Evolutionary conservation across 2,113 vertebrate species (phyloP), one percentile per base, ranked within the genome.

Genomic region (Pelmatolapia mariae): DNA sequence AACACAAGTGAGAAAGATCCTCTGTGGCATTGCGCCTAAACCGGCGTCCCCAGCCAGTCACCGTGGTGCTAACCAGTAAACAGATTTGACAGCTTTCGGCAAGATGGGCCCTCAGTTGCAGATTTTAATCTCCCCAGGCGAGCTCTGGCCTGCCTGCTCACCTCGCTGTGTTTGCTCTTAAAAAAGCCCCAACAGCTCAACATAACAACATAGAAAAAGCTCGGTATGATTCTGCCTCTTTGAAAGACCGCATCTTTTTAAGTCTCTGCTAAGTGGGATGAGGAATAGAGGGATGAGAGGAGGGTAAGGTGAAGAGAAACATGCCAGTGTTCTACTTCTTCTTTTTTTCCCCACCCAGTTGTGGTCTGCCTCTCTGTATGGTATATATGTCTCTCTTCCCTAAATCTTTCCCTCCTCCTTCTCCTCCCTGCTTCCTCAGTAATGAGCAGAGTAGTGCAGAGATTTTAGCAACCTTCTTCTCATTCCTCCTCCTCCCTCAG

Each of bases 101-200:
- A 19, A 68, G 80, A 53, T 11, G 80, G 76, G 83, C 83, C 91
- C 83, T 84, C 8, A 52, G 89, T 83, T 38, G 22, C 82, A 86
- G 86, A 92, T 93, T 91, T 86, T 54, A 92, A 94, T 92, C 89
- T 94, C 91, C 89, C 91, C 71, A 54, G 94, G 90, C 86, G 76
- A 83, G 87, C 86, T 83, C 83, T 57, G 94, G 88, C 84, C 88
- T 90, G 90, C 86, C 56, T 47, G 54, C 83, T 87, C 91, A 91
- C 90, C 91, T 94, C 89, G 5, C 50, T 22, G 59, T 66, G 71
- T 90, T 89, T 87, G 50, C 84, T 84, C 57, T 12, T 53, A 92
- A 88, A 87, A 81, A 89, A 91, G 36, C 81, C 11, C 45, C 84
- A 19, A 84, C 84, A 85, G 93, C 91, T 92, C 89, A 66, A 84